phyloP scores from a whole-genome alignment of 2,888 invertebrate species.

The Eudemis profundana region DNA sequence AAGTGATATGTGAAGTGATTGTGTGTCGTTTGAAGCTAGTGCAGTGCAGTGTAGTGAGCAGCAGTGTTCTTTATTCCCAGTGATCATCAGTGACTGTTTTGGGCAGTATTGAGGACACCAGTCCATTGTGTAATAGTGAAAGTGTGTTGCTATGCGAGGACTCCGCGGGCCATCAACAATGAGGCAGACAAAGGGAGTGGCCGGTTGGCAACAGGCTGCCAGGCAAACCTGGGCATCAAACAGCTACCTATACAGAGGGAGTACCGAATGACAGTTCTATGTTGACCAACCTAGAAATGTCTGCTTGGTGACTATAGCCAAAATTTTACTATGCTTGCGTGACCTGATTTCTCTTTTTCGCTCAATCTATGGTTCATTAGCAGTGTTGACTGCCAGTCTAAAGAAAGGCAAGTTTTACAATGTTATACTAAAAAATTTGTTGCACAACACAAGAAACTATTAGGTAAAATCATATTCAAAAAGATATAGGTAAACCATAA shows the following conservation, averaged over 20 bases:
- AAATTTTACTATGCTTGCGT: constrained; percentile 9
- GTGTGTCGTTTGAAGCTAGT: constrained; percentile 18
- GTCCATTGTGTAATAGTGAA: constrained; percentile 62
- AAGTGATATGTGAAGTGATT: constrained; percentile 20
- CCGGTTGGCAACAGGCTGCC: constrained; percentile 26
- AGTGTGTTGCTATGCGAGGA: constrained; percentile 56
- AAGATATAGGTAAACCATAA: too few species aligned
- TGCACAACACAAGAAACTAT: too few species aligned
- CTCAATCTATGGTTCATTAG: constrained; percentile 2
- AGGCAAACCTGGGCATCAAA: neutral
- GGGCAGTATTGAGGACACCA: constrained; percentile 35
- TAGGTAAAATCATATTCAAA: too few species aligned
- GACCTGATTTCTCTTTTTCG: constrained; percentile 34
- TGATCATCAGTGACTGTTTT: constrained; percentile 34
- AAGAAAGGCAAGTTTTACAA: constrained; percentile 17
- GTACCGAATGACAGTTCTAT: neutral
- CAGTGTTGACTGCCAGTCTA: neutral
- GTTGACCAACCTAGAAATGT: neutral
- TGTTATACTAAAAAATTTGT: neutral
- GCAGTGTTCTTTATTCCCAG: constrained; percentile 60
- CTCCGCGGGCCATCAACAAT: constrained; percentile 53
- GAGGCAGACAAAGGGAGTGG: constrained; percentile 45
- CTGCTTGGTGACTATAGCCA: constrained; percentile 31
- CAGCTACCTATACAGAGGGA: neutral
- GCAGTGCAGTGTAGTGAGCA: constrained; percentile 19